Evolutionary conservation across 2,888 invertebrate genomes (phyloP).

Genomic region (Hypselothyrea guttata): DNA sequence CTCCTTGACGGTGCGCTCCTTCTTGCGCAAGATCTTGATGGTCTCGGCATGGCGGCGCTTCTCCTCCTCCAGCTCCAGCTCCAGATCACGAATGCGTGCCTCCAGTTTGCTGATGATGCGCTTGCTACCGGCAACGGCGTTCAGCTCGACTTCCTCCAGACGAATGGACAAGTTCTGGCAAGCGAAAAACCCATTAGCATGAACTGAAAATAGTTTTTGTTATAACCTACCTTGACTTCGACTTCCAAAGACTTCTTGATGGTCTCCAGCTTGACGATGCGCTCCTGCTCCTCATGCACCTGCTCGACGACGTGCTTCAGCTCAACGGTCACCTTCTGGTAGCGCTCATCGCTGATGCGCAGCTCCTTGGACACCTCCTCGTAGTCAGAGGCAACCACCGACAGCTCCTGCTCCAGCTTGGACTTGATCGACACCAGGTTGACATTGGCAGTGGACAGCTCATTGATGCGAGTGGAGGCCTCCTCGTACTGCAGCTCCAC

Average conservation of each 20-base stretch:
- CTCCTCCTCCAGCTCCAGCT: slow-evolving; percentile 97
- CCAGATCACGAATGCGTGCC: slow-evolving; percentile 96
- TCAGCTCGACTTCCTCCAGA: slow-evolving; percentile 97
- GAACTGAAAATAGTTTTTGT: neutral
- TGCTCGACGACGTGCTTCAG: slow-evolving; percentile 96
- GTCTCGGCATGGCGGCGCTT: slow-evolving; percentile 98
- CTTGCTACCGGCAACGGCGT: slow-evolving; percentile 97
- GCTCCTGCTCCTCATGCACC: slow-evolving; percentile 97
- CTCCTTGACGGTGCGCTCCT: slow-evolving; percentile 98
- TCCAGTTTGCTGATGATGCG: slow-evolving; percentile 99
- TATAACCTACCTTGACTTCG: slow-evolving; percentile 90
- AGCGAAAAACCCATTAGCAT: neutral
- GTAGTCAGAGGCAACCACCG: slow-evolving; percentile 95
- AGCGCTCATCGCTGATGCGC: slow-evolving; percentile 96
- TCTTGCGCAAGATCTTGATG: slow-evolving; percentile 98
- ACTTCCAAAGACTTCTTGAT: slow-evolving; percentile 98
- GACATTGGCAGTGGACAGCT: slow-evolving; percentile 96
- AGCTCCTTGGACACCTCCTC: slow-evolving; percentile 99
- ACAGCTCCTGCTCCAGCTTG: slow-evolving; percentile 96
- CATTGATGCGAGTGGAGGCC: slow-evolving; percentile 94
- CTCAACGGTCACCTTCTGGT: slow-evolving; percentile 95
- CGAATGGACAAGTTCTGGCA: slow-evolving; percentile 91
- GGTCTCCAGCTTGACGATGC: slow-evolving; percentile 97
- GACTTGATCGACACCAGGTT: slow-evolving; percentile 96
- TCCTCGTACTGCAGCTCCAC: slow-evolving; percentile 96